These are phyloP conservation scores for Heliconius charithonia DNA, from an alignment of 2,888 invertebrate genomes.

Conservation along the genomic window DNA sequence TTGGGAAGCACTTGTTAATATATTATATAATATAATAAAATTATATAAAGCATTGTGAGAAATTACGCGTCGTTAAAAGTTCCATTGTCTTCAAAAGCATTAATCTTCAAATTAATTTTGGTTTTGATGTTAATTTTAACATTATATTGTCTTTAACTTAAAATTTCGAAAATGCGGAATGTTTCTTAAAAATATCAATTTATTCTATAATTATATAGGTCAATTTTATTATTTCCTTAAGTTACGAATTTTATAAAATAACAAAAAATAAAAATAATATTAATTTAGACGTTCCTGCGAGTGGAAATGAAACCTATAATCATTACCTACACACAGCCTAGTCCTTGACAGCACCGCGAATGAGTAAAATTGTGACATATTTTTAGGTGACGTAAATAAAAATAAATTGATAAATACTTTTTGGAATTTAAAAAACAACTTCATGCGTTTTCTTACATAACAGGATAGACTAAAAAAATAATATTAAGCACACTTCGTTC, in stretches of 20 bases:
- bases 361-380: background rate
- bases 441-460: background rate
- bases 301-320: background rate
- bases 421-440: background rate
- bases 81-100: background rate
- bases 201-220: background rate
- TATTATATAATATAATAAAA: constrained; percentile 11
- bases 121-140: background rate
- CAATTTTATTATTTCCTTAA: background rate
- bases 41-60: constrained; percentile 2
- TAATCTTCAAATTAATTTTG: background rate
- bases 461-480: background rate
- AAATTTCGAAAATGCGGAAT: background rate
- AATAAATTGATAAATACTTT: background rate
- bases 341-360: background rate
- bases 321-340: background rate
- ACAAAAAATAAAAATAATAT: background rate
- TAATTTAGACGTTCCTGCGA: background rate
- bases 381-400: background rate
- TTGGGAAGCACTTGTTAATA: background rate
- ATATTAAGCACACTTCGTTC: too few relatives aligned
- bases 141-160: background rate
- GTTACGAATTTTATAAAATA: background rate
- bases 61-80: background rate
- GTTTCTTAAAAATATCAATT: background rate